These are phyloP conservation scores for Leptoclinus maculatus DNA, from an alignment of 2,797 vertebrate genomes.

Conservation along the genomic window DNA sequence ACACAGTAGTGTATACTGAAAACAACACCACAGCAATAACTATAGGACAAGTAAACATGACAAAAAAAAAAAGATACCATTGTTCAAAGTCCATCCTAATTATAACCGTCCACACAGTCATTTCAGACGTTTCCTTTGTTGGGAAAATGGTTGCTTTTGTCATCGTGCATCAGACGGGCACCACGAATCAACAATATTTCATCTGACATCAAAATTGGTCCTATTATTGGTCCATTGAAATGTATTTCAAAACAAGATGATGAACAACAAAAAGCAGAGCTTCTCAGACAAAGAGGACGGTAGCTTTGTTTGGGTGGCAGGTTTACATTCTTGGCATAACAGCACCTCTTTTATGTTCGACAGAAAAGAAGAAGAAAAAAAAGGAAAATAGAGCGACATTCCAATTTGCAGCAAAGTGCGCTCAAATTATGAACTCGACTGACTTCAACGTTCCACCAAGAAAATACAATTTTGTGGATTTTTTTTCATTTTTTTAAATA, in stretches of 20 bases:
- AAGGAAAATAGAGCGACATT: constrained; percentile 20
- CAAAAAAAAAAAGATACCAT: constrained; percentile 51
- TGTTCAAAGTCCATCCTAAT: constrained; percentile 35
- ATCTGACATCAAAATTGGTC: constrained; percentile 63
- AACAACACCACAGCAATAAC: constrained; percentile 58
- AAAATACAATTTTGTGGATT: constrained; percentile 71
- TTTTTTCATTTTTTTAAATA: background rate
- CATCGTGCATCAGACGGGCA: constrained; percentile 10
- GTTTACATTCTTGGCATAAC: constrained; percentile 70
- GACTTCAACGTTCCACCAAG: constrained; percentile 40
- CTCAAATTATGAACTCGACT: constrained; percentile 36
- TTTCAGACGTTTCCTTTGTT: constrained; percentile 25
- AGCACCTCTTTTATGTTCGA: constrained; percentile 67
- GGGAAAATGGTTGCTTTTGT: constrained; percentile 33
- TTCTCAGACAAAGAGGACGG: constrained; percentile 38
- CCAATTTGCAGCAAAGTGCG: constrained; percentile 37
- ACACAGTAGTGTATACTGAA: constrained; percentile 47
- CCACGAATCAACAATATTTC: constrained; percentile 32
- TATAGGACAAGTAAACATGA: constrained; percentile 56
- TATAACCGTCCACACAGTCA: constrained; percentile 32
- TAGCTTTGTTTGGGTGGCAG: constrained; percentile 50
- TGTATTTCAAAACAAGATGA: constrained; percentile 40
- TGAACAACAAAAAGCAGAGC: constrained; percentile 25
- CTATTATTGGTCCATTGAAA: constrained; percentile 41
- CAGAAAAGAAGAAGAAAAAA: background rate